Conservation (phyloP, 2,113 vertebrate genomes). For the Ceyx margarethae region DNA sequence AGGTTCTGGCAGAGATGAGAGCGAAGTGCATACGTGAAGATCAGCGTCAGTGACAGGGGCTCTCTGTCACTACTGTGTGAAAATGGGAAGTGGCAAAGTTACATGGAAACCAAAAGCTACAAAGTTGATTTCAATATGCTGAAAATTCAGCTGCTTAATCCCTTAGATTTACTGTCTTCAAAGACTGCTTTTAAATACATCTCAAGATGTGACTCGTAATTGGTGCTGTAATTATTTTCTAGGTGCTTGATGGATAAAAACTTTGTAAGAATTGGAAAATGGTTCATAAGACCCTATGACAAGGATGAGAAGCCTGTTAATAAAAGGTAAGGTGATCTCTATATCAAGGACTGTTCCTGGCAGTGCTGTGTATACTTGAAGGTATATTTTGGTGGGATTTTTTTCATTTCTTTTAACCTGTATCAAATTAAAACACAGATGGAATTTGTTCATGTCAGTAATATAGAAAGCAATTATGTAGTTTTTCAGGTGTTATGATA, state of each 20-base stretch:
- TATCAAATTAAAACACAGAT: not conserved
- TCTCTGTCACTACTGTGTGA: not conserved
- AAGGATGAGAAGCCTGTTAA: constrained; percentile 90
- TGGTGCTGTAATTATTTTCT: constrained; percentile 50
- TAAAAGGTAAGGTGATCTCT: constrained; percentile 83
- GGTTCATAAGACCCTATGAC: constrained; percentile 95
- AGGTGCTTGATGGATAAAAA: constrained; percentile 98
- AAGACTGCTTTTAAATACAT: not conserved
- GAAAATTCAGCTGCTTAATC: not conserved
- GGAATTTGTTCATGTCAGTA: not conserved
- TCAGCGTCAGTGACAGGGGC: not conserved
- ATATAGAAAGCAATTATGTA: not conserved
- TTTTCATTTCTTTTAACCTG: not conserved
- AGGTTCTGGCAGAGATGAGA: not conserved
- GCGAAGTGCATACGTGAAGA: not conserved
- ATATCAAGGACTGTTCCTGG: not conserved
- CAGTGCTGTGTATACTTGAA: not conserved
- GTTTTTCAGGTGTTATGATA: not conserved
- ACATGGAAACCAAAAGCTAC: not conserved
- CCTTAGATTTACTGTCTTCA: not conserved
- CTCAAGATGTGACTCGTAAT: not conserved
- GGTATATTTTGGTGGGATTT: not conserved
- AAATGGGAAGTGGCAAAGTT: not conserved
- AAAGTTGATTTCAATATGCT: not conserved
- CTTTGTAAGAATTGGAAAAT: constrained; percentile 93